phyloP scores from a whole-genome alignment of 2,888 invertebrate genomes.

The Heterodera filipjevi region DNA sequence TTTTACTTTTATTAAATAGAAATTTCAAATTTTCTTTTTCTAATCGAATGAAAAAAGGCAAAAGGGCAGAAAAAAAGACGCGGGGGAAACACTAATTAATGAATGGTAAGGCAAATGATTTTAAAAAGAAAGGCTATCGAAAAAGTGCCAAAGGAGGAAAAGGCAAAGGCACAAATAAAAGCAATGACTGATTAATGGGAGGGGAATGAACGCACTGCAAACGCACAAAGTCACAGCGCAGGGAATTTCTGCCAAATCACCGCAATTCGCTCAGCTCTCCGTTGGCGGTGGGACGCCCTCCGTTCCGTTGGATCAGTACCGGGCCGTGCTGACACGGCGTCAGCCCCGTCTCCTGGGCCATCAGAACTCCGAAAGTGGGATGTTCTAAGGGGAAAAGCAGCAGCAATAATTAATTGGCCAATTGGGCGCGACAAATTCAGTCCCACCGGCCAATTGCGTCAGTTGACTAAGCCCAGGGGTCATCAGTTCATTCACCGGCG shows the following conservation, averaged over 20 bases:
- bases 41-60: not conserved
- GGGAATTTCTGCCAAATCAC: not conserved
- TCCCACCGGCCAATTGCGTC: conserved; percentile 16
- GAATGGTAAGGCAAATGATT: no score
- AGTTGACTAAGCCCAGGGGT: conserved; percentile 10
- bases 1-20: not conserved
- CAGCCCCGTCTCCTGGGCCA: conserved; percentile 22
- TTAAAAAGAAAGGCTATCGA: not conserved
- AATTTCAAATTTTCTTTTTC: not conserved
- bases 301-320: conserved; percentile 12
- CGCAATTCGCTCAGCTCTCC: conserved; percentile 23
- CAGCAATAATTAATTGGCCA: not conserved
- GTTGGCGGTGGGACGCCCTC: conserved; percentile 4
- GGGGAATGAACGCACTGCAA: not conserved
- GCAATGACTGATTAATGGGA: not conserved
- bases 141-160: not conserved
- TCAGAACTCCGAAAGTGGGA: conserved; percentile 17
- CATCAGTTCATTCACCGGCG: conserved; percentile 2
- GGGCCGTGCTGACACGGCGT: conserved; percentile 26
- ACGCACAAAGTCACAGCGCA: not conserved
- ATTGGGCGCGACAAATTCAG: not conserved
- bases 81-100: no score
- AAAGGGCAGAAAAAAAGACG: not conserved
- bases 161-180: not conserved
- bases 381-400: no score